Evolutionary conservation across 1,140 invertebrate species (phyloP), one percentile per base, ranked within the genome.

Genomic region (Plectus sambesii): DNA sequence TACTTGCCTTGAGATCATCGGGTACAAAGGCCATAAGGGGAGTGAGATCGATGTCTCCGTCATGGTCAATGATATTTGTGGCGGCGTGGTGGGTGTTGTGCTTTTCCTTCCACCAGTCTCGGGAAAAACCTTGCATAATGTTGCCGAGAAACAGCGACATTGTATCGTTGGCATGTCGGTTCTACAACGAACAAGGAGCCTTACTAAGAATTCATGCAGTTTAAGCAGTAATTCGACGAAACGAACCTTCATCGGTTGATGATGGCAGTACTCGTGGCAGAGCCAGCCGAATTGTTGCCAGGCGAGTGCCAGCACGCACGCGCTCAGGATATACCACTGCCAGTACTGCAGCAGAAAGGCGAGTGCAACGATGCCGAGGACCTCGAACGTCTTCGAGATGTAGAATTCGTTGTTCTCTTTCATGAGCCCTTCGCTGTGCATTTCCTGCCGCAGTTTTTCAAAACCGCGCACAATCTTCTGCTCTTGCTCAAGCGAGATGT

Each of bases 21-120:
- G 45, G 45, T 36, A 61, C 61, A 38, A 65, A 33, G 2, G 63
- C 66, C 24, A 66, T 37, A 8, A 66, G 49, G 9, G 63, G 63
- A 6, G 66, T 50, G 26, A 66, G 42, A 44, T 66, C 63, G 46
- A 66, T 66, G 38, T 66, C 63, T 20, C 57, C 63, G 41, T 66
- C 63, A 15, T 63, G 58, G 29, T 68, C 66, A 38, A 66, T 56
- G 12, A 68, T 51, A 37, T 66, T 66, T n/a, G 66, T 69, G 26
- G 66, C 60, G 23, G 63, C 63, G 27, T 66, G 63, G 42, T 66
- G 63, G 9, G 54, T 58, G 44, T 66, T 66, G 42, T 66, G 63
- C 51, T 66, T 66, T 36, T 69, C 58, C 41, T 66, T 66, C 63
- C 63, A 66, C 63, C 63, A 66, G 48, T 66, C 63, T 12, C 61